Conservation (phyloP, 1,140 invertebrate genomes). For the Drosophila ambigua region DNA sequence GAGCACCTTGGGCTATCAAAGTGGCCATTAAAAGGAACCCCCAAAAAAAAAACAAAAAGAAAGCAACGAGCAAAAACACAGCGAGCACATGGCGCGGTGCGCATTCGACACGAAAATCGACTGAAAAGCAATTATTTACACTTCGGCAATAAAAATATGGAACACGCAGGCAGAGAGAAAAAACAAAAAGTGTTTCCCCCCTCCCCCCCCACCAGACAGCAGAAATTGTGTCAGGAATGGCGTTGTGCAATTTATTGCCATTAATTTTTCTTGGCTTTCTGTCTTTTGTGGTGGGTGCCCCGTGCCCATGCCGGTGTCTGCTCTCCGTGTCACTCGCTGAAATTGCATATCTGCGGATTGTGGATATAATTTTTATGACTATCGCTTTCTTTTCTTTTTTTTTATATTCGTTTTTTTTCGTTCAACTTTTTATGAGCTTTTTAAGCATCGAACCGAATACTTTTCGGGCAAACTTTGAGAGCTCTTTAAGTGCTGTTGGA, state of each 20-base stretch:
- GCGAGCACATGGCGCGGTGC: conserved; percentile 41
- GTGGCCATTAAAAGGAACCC: conserved; percentile 55
- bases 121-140: conserved; percentile 81
- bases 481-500: not conserved
- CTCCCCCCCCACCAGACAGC: not conserved
- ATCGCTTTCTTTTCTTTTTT: conserved; percentile 6
- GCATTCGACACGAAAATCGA: conserved; percentile 73
- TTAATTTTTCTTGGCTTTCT: conserved; percentile 58
- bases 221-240: conserved; percentile 69
- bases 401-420: conserved; percentile 17
- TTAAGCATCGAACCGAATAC: conserved; percentile 19
- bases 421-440: conserved; percentile 44
- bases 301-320: not conserved
- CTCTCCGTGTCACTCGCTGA: conserved; percentile 35
- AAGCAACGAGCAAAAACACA: conserved; percentile 10
- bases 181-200: conserved; percentile 5
- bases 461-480: conserved; percentile 25
- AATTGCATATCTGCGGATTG: conserved; percentile 62
- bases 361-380: conserved; percentile 51
- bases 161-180: conserved; percentile 23
- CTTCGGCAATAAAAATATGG: conserved; percentile 76
- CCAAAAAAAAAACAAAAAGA: conserved; percentile 38
- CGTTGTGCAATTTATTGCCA: conserved; percentile 75
- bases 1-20: conserved; percentile 48
- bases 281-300: conserved; percentile 13